These are phyloP conservation scores for Echinops telfairi DNA, from an alignment of 2,113 vertebrate species.

Conservation along the genomic window DNA sequence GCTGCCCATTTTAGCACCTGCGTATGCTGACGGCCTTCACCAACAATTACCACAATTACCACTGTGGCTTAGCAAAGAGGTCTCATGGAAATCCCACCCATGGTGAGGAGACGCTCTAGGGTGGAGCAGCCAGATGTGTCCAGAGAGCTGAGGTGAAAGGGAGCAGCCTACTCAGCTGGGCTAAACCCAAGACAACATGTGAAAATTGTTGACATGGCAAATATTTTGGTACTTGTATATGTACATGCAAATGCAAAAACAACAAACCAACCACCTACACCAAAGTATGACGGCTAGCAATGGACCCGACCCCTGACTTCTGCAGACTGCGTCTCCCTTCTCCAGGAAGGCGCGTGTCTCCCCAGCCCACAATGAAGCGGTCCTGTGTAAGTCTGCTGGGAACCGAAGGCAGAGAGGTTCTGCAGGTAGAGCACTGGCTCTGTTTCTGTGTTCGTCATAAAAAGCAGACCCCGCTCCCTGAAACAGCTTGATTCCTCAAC, in stretches of 20 bases:
- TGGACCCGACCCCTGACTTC: background rate
- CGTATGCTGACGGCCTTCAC: too few relatives aligned
- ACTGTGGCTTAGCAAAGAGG: slow-evolving; percentile 2
- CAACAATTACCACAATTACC: too few relatives aligned
- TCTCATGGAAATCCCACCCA: background rate
- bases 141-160: background rate
- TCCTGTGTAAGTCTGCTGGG: background rate
- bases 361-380: background rate
- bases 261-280: background rate
- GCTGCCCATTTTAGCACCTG: too few relatives aligned
- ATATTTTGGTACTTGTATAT: background rate
- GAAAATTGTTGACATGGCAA: background rate
- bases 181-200: slow-evolving; percentile 17
- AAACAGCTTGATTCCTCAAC: slow-evolving; percentile 27
- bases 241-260: background rate
- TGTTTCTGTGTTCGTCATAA: slow-evolving; percentile 6
- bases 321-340: background rate
- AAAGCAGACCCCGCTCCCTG: background rate
- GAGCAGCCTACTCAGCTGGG: background rate
- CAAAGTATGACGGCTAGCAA: background rate
- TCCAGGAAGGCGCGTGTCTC: background rate
- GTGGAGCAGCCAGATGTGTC: background rate
- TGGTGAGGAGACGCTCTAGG: background rate
- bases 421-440: background rate
- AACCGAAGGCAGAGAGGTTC: background rate